Base-by-base conservation (phyloP, 2,797 vertebrate genomes). In the Pampus argenteus region DNA sequence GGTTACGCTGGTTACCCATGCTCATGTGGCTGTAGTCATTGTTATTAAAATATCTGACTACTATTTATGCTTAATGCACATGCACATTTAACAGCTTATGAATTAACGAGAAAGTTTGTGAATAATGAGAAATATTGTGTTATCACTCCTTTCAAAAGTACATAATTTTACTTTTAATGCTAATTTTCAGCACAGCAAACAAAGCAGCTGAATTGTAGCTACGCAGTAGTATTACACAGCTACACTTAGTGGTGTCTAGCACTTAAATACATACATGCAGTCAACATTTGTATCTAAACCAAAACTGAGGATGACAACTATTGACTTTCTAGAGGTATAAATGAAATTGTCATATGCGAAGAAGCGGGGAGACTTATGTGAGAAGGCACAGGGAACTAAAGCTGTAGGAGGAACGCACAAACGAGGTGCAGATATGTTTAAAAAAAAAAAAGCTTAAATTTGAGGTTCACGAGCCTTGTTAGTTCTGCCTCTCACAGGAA, bases 401-500 rank as follows among this genome's bases (percentile, higher is more conserved):
- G 56, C 55, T 18, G 74, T 23, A 18, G 65, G 64, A 78, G 49
- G 71, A 60, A 50, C 66, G 64, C 23, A 65, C 64, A 66, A 78
- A 78, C 64, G 45, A 61, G 55, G 71, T 71, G 73, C 60, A 70
- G 74, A 84, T 71, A 78, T 59, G 66, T 66, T 71, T n/a, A n/a
- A n/a, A n/a, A n/a, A 63, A 66, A 72, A 82, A 74, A 82, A 74
- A 74, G 72, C 74, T 74, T 1, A 55, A 68, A 17, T 77, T 79
- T 18, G 66, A 68, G 71, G 87, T 90, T 87, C 81, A 82, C 29
- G 34, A 77, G 76, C 71, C 77, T 83, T n/a, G 62, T 93, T 90
- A 91, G 90, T 91, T 93, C 85, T 88, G 91, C 86, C 76, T 90
- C 89, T 94, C 85, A 84, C 77, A 86, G 69, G 84, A 89, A 90